A percentile compares a stretch with the other conserved stretches of the same genome.
Conservation (phyloP, 2,888 invertebrate genomes). For the Salticus scenicus region DNA sequence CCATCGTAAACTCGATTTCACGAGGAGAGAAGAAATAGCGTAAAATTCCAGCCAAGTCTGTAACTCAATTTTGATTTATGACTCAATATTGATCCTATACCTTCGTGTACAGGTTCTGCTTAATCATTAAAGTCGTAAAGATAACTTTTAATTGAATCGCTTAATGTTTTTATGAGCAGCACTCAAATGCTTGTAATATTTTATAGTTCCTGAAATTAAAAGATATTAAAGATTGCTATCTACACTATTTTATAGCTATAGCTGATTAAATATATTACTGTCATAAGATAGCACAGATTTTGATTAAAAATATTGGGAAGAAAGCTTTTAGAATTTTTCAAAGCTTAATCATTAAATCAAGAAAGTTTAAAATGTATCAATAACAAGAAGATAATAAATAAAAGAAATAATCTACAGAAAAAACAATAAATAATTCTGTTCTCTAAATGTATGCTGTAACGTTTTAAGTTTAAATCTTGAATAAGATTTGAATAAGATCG, state of each 20-base stretch:
- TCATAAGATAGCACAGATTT: too few relatives aligned
- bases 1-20: constrained; percentile 28
- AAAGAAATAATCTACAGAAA: too few relatives aligned
- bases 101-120: background rate
- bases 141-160: constrained; percentile 51
- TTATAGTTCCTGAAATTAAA: background rate
- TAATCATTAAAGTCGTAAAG: constrained; percentile 23
- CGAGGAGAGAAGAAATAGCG: background rate
- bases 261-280: background rate
- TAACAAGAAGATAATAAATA: too few relatives aligned
- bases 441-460: too few relatives aligned
- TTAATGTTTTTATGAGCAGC: constrained; percentile 37
- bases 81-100: background rate
- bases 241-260: too few relatives aligned
- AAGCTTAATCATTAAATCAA: too few relatives aligned
- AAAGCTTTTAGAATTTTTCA: too few relatives aligned
- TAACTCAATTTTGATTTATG: background rate
- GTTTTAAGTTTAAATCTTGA: too few relatives aligned
- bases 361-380: too few relatives aligned
- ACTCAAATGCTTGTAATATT: constrained; percentile 10
- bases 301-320: too few relatives aligned
- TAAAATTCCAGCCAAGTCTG: background rate
- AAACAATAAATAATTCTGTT: too few relatives aligned
- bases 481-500: too few relatives aligned
- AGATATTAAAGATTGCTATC: background rate